phyloP scores from a whole-genome alignment of 92 coral and sea anemone species.

The Parazoanthus darwini region DNA sequence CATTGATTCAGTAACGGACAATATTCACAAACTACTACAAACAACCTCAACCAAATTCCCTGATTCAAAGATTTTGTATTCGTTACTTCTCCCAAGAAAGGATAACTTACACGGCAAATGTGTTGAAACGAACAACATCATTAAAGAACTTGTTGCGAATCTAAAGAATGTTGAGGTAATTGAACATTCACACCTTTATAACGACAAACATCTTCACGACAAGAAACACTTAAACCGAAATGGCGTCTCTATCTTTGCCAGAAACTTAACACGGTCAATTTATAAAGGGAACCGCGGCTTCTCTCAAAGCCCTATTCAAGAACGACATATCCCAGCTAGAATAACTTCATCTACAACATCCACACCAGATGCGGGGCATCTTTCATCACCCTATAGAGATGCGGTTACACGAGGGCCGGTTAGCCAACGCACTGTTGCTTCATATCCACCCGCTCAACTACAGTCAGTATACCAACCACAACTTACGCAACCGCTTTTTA shows the following conservation, averaged over 20 bases:
- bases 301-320: neutral
- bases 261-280: conserved; percentile 40
- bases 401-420: conserved; percentile 23
- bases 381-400: conserved; percentile 11
- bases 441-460: conserved; percentile 3
- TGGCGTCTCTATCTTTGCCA: conserved; percentile 43
- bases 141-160: neutral
- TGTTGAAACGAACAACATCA: neutral
- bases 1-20: neutral
- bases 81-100: neutral
- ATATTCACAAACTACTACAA: neutral
- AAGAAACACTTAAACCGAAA: conserved; percentile 43
- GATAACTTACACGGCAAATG: neutral
- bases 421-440: conserved; percentile 8
- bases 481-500: neutral
- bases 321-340: neutral
- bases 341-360: neutral
- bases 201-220: conserved; percentile 22
- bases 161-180: conserved; percentile 13
- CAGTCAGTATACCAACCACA: neutral
- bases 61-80: neutral
- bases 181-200: conserved; percentile 6
- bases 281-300: conserved; percentile 35
- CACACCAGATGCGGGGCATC: neutral
- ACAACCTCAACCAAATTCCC: neutral